Percentiles rank a stretch among this genome's conserved stretches.
phyloP scores from a whole-genome alignment of 2,888 invertebrate species.

The Amphipoea oculea region DNA sequence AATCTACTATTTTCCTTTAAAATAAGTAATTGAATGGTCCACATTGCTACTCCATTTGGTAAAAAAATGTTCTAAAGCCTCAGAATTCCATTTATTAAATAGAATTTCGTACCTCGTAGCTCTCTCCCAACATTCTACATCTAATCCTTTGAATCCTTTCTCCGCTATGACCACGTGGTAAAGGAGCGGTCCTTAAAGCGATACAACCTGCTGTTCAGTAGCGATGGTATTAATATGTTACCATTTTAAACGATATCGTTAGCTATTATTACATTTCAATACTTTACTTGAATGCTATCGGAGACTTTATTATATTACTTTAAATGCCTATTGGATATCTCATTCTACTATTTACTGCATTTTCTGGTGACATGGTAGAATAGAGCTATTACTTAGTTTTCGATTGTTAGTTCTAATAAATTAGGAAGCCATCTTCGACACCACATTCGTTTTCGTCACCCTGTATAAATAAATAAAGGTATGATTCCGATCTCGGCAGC shows the following conservation, averaged over 20 bases:
- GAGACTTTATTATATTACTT: neutral
- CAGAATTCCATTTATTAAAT: neutral
- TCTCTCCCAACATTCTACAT: neutral
- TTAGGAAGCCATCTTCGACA: neutral
- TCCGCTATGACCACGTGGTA: neutral
- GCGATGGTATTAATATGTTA: neutral
- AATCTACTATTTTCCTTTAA: too few relatives aligned
- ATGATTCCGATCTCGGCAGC: too few relatives aligned
- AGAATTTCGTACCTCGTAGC: neutral
- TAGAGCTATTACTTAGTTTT: neutral
- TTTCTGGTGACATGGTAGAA: neutral
- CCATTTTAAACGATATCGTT: neutral
- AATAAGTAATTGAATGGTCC: neutral
- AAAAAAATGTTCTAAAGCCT: neutral
- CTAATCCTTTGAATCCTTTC: neutral
- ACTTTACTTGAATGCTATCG: neutral
- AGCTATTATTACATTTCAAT: neutral
- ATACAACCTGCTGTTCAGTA: neutral
- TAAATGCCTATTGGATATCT: neutral
- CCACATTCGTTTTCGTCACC: neutral
- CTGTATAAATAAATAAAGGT: neutral
- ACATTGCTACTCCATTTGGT: neutral
- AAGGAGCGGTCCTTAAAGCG: neutral
- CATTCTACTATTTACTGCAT: neutral
- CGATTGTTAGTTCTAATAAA: neutral